Percentiles rank a stretch among this genome's conserved stretches.
Evolutionary conservation across 2,113 vertebrate species (phyloP).

Genomic region (Cyanoramphus novaezelandiae): DNA sequence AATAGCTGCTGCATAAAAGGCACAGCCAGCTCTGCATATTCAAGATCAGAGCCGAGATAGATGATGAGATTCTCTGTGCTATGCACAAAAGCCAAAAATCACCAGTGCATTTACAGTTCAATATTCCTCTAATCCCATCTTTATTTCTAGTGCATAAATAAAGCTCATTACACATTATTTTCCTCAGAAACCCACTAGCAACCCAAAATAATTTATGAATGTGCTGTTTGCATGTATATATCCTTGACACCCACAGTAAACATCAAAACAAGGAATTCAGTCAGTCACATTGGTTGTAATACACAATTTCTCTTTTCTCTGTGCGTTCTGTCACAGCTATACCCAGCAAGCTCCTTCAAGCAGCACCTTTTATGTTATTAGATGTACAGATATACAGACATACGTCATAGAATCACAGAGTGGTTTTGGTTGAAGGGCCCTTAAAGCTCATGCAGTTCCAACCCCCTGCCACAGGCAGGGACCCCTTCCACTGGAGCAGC

Average conservation of each 20-base stretch:
- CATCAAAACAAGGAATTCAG: conserved; percentile 65
- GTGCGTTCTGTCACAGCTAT: conserved; percentile 2
- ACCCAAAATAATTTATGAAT: conserved; percentile 62
- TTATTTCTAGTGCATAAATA: conserved; percentile 63
- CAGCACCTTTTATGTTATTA: neutral
- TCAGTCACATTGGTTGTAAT: conserved; percentile 35
- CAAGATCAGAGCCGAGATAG: conserved; percentile 54
- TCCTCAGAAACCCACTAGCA: conserved; percentile 61
- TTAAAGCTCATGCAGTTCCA: neutral
- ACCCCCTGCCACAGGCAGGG: neutral
- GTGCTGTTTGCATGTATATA: conserved; percentile 55
- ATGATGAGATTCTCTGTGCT: conserved; percentile 55
- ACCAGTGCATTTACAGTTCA: conserved; percentile 60
- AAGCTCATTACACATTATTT: conserved; percentile 66
- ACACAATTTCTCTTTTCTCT: neutral
- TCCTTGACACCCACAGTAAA: conserved; percentile 58
- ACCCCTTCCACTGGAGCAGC: neutral
- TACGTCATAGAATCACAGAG: neutral
- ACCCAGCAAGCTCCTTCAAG: neutral
- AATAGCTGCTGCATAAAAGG: conserved; percentile 48
- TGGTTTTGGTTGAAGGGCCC: neutral
- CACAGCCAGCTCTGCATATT: conserved; percentile 63
- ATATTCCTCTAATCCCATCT: conserved; percentile 66
- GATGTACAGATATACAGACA: neutral
- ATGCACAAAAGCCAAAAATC: conserved; percentile 53